Percentiles rank a stretch among this genome's conserved stretches.
Conservation (phyloP, 23 tunicate genomes). For the Clavelina lepadiformis region DNA sequence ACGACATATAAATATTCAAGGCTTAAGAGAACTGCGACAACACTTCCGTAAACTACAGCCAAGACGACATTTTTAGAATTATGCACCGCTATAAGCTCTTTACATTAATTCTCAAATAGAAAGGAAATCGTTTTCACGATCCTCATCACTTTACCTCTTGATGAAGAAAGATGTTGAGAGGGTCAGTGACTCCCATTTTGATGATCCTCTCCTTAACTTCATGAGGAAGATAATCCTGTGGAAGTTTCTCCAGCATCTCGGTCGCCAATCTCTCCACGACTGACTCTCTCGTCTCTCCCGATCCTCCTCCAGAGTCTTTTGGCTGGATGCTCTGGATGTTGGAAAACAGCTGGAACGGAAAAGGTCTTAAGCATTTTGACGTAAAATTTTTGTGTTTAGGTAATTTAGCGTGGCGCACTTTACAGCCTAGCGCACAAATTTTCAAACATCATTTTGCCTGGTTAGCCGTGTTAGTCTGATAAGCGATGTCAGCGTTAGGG, state of each 20-base stretch:
- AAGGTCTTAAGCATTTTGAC: too few species aligned
- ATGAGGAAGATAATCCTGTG: conserved; percentile 80
- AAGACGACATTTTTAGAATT: neutral
- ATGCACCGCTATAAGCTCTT: too few species aligned
- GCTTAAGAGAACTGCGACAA: neutral
- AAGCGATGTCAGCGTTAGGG: conserved; percentile 79
- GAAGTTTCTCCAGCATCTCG: conserved; percentile 88
- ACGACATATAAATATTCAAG: neutral
- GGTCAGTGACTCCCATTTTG: conserved; percentile 83
- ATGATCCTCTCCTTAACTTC: conserved; percentile 73
- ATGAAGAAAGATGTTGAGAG: conserved; percentile 67
- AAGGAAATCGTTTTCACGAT: neutral
- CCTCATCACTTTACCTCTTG: conserved; percentile 49
- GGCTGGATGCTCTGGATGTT: conserved; percentile 92
- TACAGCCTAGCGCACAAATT: neutral
- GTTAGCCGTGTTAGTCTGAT: conserved; percentile 76
- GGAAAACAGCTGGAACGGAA: conserved; percentile 68
- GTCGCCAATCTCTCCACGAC: conserved; percentile 66
- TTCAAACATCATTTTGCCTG: too few species aligned
- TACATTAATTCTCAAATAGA: too few species aligned
- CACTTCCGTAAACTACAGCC: neutral
- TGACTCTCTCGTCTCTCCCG: conserved; percentile 81
- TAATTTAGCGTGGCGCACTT: too few species aligned
- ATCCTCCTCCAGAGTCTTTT: conserved; percentile 75
- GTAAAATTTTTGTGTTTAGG: too few species aligned